Percentiles rank a stretch among this genome's conserved stretches.
phyloP scores from a whole-genome alignment of 2,113 vertebrate species.

The Pongo pygmaeus region DNA sequence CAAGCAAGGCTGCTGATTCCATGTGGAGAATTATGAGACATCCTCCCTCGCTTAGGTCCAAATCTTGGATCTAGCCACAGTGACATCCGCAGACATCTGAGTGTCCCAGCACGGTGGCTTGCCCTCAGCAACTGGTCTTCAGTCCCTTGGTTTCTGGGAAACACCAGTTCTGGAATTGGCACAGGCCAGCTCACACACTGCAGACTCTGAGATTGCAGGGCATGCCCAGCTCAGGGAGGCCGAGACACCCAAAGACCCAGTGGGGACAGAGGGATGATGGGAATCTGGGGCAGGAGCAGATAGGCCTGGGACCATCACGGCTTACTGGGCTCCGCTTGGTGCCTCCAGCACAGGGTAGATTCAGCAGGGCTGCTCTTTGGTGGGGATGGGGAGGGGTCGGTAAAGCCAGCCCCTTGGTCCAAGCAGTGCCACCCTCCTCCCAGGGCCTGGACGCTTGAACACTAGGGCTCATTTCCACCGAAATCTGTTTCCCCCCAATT shows the following conservation, averaged over 20 bases:
- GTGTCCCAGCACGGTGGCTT: background rate
- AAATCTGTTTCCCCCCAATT: background rate
- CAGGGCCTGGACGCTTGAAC: background rate
- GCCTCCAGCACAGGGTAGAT: background rate
- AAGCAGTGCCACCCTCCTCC: background rate
- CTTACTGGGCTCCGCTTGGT: accelerated
- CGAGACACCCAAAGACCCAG: background rate
- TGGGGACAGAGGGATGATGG: background rate
- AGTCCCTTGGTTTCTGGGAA: background rate
- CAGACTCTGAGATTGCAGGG: background rate
- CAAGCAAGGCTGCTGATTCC: background rate
- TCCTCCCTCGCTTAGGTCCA: background rate
- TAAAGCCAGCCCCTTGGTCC: background rate
- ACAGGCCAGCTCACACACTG: background rate
- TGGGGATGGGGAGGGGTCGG: accelerated
- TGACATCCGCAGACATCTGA: background rate
- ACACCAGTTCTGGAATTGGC: background rate
- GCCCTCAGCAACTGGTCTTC: background rate
- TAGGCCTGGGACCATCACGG: background rate
- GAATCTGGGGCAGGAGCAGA: background rate
- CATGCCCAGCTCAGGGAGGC: background rate
- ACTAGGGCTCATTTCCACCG: background rate
- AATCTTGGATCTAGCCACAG: background rate
- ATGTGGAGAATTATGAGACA: background rate
- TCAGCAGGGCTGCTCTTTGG: background rate